phyloP scores from a whole-genome alignment of 37 sponge, comb jelly and placozoan genomes.

The Amphimedon queenslandica region DNA sequence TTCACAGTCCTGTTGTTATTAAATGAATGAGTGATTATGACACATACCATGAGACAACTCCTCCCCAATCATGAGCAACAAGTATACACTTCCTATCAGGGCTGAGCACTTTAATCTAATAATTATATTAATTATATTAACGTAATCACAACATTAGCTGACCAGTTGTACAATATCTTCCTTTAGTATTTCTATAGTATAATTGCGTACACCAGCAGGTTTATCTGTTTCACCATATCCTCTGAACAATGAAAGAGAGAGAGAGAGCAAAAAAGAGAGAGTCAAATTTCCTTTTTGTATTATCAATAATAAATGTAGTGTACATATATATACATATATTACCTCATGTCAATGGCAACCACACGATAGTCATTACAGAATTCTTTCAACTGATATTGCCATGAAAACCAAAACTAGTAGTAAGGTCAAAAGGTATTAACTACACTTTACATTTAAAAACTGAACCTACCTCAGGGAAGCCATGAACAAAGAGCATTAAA shows the following conservation, averaged over 20 bases:
- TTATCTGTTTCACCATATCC: slow-evolving; percentile 84
- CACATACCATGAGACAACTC: slow-evolving; percentile 67
- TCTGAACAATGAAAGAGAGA: slow-evolving; percentile 9
- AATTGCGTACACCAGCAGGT: slow-evolving; percentile 54
- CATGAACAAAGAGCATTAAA: slow-evolving; percentile 74
- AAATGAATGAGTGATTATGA: no score
- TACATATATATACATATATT: background rate
- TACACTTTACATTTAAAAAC: no score
- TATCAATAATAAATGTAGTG: no score
- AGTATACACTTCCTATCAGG: slow-evolving; percentile 59
- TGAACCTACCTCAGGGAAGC: slow-evolving; percentile 83
- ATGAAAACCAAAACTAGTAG: slow-evolving; percentile 90
- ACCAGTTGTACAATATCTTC: slow-evolving; percentile 66
- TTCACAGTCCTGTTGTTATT: background rate
- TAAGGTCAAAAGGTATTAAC: no score
- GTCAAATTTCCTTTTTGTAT: background rate
- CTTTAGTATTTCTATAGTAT: slow-evolving; percentile 38
- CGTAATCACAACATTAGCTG: background rate
- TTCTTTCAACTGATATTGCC: slow-evolving; percentile 83
- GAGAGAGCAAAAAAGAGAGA: background rate
- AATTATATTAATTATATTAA: background rate
- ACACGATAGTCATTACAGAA: slow-evolving; percentile 74
- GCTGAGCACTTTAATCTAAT: slow-evolving; percentile 26
- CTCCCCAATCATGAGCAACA: slow-evolving; percentile 89
- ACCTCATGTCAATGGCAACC: slow-evolving; percentile 82